Conservation (phyloP, 35 echinoderm and acorn worm genomes). For the Heliocidaris erythrogramma region DNA sequence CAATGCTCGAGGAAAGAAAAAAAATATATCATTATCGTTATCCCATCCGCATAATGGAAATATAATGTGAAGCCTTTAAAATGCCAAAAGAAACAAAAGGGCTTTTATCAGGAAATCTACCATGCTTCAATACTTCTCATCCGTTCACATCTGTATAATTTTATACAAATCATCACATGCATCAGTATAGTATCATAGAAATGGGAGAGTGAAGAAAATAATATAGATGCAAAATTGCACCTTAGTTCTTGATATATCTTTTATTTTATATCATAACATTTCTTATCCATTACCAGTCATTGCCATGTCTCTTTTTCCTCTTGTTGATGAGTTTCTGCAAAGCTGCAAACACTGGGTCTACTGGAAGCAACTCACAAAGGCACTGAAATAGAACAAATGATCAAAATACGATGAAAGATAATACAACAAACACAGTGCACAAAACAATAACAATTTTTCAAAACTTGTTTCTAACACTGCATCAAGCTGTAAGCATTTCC, state of each 20-base stretch:
- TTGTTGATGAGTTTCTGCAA: conserved; percentile 47
- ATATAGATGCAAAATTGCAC: background rate
- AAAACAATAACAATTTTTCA: background rate
- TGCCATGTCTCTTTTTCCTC: conserved; percentile 14
- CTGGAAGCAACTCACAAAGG: conserved; percentile 48
- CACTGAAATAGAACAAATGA: conserved; percentile 44
- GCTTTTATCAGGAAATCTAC: background rate
- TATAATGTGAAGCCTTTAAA: too few species aligned
- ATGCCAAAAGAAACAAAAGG: too few species aligned
- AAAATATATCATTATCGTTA: background rate
- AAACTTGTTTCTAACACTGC: background rate
- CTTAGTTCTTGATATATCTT: background rate
- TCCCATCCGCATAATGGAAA: too few species aligned
- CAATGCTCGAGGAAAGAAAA: background rate
- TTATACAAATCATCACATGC: background rate
- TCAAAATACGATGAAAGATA: background rate
- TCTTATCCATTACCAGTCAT: conserved; percentile 40
- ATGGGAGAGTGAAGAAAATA: background rate
- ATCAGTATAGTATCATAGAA: background rate
- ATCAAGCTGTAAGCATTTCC: background rate
- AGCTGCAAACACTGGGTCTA: conserved; percentile 41
- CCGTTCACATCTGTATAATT: background rate
- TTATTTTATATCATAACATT: background rate
- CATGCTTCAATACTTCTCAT: background rate
- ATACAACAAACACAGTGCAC: background rate